These are phyloP conservation scores for Myocastor coypus DNA, from an alignment of 2,113 vertebrate species.

Conservation along the genomic window DNA sequence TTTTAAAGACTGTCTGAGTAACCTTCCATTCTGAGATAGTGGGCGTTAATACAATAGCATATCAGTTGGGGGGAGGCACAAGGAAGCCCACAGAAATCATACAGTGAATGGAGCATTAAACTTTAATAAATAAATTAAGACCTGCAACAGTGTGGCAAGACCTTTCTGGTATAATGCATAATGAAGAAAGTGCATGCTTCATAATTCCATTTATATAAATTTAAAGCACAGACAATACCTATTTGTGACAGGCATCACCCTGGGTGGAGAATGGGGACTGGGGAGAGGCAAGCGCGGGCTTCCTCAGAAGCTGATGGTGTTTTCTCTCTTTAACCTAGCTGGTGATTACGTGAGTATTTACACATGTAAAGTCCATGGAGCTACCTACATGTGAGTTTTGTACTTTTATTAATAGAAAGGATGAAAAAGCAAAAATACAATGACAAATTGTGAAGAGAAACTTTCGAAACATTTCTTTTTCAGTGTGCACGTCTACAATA, in stretches of 20 bases:
- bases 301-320: neutral
- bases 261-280: neutral
- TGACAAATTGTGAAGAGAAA: neutral
- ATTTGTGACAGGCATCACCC: neutral
- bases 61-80: neutral
- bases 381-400: conserved; percentile 7
- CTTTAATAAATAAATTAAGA: neutral
- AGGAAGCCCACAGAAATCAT: neutral
- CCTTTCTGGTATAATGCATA: neutral
- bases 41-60: neutral
- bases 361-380: neutral
- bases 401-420: neutral
- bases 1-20: neutral
- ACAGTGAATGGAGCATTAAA: neutral
- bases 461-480: neutral
- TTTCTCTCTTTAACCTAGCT: neutral
- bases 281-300: neutral
- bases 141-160: neutral
- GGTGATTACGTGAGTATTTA: neutral
- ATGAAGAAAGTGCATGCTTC: neutral
- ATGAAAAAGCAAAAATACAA: neutral
- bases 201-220: neutral
- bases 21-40: neutral
- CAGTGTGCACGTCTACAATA: neutral
- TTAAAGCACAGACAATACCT: neutral